Evolutionary conservation across 2,797 vertebrate genomes (phyloP).

Genomic region (Clarias pachynema): DNA sequence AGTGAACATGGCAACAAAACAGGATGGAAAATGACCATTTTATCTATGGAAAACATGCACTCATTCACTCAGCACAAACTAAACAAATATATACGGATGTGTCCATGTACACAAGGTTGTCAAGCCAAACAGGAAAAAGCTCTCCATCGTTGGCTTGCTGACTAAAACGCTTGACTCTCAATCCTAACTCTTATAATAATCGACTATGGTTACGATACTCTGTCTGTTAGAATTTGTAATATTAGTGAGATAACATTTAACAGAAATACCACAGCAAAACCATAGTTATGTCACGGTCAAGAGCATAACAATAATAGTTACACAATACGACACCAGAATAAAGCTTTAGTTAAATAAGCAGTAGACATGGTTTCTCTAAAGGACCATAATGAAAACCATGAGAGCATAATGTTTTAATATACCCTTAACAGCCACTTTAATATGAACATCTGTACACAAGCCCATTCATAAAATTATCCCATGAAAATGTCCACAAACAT

Average conservation of each 20-base stretch:
- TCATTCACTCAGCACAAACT: slow-evolving; percentile 8
- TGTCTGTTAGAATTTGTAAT: not conserved
- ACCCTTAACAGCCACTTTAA: not conserved
- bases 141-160: not conserved
- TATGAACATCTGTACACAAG: not conserved
- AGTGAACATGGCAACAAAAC: slow-evolving; percentile 51
- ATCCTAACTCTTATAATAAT: not conserved
- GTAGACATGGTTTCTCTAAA: not conserved
- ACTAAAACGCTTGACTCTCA: not conserved
- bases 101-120: slow-evolving; percentile 35
- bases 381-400: not conserved
- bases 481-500: not conserved
- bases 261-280: slow-evolving; percentile 4
- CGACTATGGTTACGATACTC: not conserved
- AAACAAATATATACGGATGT: slow-evolving; percentile 25
- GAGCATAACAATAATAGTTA: not conserved
- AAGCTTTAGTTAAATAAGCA: not conserved
- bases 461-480: not conserved
- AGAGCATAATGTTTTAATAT: not conserved
- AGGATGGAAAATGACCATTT: slow-evolving; percentile 13
- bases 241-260: not conserved
- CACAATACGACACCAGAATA: not conserved
- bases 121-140: slow-evolving; percentile 22
- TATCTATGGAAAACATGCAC: slow-evolving; percentile 36
- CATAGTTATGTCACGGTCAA: not conserved